These are phyloP conservation scores for Drosophila robusta DNA, from an alignment of 2,888 invertebrate species.

Conservation along the genomic window DNA sequence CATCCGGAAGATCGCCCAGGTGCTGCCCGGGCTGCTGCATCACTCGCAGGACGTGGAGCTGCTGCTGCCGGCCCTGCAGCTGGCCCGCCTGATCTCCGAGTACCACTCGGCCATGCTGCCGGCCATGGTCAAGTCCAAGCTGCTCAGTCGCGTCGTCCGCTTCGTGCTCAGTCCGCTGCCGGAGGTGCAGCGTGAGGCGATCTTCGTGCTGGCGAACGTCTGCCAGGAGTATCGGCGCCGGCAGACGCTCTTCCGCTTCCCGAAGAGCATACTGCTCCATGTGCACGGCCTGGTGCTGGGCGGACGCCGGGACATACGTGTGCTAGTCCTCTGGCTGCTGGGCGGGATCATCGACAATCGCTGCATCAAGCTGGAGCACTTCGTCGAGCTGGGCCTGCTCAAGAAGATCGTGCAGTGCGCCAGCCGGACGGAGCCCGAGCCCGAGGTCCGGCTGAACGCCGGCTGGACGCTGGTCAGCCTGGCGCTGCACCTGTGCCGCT, in stretches of 20 bases:
- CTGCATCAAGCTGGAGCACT: slow-evolving; percentile 41
- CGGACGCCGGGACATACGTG: slow-evolving; percentile 26
- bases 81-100: slow-evolving; percentile 48
- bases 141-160: slow-evolving; percentile 22
- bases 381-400: slow-evolving; percentile 35
- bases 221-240: slow-evolving; percentile 37
- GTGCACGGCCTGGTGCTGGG: slow-evolving; percentile 45
- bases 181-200: slow-evolving; percentile 50
- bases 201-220: slow-evolving; percentile 44
- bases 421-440: slow-evolving; percentile 28
- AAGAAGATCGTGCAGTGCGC: slow-evolving; percentile 38
- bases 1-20: slow-evolving; percentile 27
- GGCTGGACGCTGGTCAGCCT: slow-evolving; percentile 52
- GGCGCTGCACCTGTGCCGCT: slow-evolving; percentile 39
- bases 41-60: slow-evolving; percentile 34
- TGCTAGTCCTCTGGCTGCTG: slow-evolving; percentile 39
- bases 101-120: slow-evolving; percentile 47
- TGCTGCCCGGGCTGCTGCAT: slow-evolving; percentile 16
- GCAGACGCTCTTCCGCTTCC: slow-evolving; percentile 17
- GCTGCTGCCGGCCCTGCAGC: slow-evolving; percentile 33
- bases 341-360: slow-evolving; percentile 51
- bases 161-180: slow-evolving; percentile 47
- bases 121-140: slow-evolving; percentile 29
- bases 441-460: slow-evolving; percentile 36
- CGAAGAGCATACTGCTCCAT: slow-evolving; percentile 39